Base-by-base conservation (phyloP, 2,113 vertebrate genomes). In the Catagonus wagneri region DNA sequence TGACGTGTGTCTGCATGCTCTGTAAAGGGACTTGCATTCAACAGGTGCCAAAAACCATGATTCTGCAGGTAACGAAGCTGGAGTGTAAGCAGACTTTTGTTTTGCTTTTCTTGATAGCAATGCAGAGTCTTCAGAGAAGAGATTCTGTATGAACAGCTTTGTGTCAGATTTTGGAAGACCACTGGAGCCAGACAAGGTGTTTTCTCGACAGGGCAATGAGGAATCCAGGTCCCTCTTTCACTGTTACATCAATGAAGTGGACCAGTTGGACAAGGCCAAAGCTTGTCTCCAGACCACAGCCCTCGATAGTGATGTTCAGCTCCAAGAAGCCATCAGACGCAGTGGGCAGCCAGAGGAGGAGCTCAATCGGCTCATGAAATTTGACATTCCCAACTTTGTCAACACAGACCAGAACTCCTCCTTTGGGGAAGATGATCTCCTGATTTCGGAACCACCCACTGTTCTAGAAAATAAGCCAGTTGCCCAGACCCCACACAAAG, bases 321-420 rank as follows among this genome's bases (percentile, higher is more conserved):
- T 98, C 74, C 99, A 98, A 68, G 98, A 98, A 83, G 93, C 94
- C 95, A 88, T 97, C 93, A 84, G 97, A 84, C 98, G 96, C 68
- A 54, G 90, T 7, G 92, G 90, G 96, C 96, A 5, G 25, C 94
- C 95, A 50, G 98, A 98, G 74, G 97, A 99, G 96, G 98, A 98
- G 85, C 74, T 98, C 14, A 98, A 96, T 39, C 98, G 98, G 91
- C 98, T 99, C 65, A 97, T 98, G 75, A 99, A 99, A 92, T 99
- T 99, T 95, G 99, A 99, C 97, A 99, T 99, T 95, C 99, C 99
- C 3, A 99, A 99, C 95, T 99, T 99, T 39, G 99, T 99, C 97
- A 99, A 98, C 97, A 98, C 99, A 5, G 99, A 99, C 91, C 99
- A 99, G 75, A 99, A 98, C 88, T 99, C 99, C 84, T 98, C 98